Evolutionary conservation across 37 sponge, comb jelly and placozoan species (phyloP).

Genomic region (Eunapius fragilis): DNA sequence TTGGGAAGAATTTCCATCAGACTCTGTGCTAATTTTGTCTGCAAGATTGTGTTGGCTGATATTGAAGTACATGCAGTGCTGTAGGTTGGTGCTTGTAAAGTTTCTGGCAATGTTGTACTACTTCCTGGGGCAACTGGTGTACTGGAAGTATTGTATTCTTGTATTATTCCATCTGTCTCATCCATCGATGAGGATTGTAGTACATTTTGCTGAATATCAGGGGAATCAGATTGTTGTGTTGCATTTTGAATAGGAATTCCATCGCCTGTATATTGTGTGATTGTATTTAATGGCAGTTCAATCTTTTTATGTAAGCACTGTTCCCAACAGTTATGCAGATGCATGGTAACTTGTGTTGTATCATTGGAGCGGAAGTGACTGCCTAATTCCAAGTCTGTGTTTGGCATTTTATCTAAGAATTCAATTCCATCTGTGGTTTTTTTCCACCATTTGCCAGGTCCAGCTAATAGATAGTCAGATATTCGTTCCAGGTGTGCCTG

Average conservation of each 20-base stretch:
- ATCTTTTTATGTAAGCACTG: neutral
- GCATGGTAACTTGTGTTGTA: neutral
- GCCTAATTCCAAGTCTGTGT: neutral
- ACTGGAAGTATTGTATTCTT: no score
- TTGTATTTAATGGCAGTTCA: neutral
- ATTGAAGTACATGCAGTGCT: no score
- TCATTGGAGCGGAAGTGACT: neutral
- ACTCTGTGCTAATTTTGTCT: neutral
- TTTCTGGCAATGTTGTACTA: neutral
- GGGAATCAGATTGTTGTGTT: neutral
- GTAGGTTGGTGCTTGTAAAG: neutral
- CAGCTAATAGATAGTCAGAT: conserved; percentile 1
- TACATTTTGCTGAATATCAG: neutral
- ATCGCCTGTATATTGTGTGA: neutral
- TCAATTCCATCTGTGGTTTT: conserved; percentile 4
- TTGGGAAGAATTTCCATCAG: neutral
- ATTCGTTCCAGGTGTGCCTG: conserved; percentile 30
- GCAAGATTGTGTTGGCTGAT: no score
- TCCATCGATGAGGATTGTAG: neutral
- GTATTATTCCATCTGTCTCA: no score
- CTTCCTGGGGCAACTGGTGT: neutral
- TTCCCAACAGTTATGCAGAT: neutral
- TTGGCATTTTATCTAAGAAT: neutral
- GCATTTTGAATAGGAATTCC: neutral
- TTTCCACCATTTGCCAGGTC: conserved; percentile 14